phyloP scores from a whole-genome alignment of 2,113 vertebrate genomes.

The Phainopepla nitens region DNA sequence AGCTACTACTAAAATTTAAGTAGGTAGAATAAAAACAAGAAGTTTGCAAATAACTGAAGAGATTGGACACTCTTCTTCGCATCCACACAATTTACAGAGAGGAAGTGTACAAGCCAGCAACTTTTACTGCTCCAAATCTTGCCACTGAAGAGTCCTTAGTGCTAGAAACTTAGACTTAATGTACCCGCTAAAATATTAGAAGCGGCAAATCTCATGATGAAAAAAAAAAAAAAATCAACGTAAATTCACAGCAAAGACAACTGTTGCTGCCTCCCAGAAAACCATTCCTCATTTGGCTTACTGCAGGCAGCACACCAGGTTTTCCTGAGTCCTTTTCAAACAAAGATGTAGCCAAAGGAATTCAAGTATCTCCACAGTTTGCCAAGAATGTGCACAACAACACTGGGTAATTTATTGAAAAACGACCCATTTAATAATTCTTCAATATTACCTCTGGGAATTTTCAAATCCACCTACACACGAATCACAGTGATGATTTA shows the following conservation, averaged over 20 bases:
- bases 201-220: background rate
- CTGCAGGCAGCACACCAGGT: background rate
- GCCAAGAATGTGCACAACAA: background rate
- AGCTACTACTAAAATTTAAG: background rate
- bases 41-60: background rate
- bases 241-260: background rate
- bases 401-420: background rate
- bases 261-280: background rate
- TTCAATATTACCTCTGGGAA: background rate
- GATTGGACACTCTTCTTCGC: background rate
- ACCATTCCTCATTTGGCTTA: background rate
- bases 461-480: slow-evolving; percentile 13
- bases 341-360: background rate
- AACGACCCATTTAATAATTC: background rate
- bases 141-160: background rate
- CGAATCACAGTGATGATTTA: background rate
- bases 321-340: background rate
- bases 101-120: background rate
- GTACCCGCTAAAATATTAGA: background rate
- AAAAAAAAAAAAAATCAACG: background rate
- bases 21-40: background rate
- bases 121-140: background rate
- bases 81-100: background rate
- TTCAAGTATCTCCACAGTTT: background rate
- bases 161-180: background rate